Evolutionary conservation across 1,140 invertebrate genomes (phyloP), one percentile per base, ranked within the genome.

Genomic region (Protaetia brevitarsis): DNA sequence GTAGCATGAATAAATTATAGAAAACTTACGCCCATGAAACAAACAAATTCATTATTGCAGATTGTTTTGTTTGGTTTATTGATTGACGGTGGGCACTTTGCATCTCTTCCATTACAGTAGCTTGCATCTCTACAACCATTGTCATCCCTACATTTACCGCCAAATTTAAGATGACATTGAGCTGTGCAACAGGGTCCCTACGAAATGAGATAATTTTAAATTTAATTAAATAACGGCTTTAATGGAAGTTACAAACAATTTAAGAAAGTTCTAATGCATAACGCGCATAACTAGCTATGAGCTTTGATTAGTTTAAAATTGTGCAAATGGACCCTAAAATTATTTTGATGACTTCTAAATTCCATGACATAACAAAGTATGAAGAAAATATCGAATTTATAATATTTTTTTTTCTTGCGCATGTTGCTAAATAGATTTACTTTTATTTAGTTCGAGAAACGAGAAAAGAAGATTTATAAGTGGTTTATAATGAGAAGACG

Each of bases 151-250:
- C 96, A 98, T 74, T 94, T 93, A 76, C 94, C 89, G 5, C 89
- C 88, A 71, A 89, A 88, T 78, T 92, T 91, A 45, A 96, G 85
- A 66, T 86, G 86, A 80, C 97, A 99, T 29, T 90, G 87, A 2
- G 87, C 82, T 1, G 94, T 95, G 79, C 97, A 99, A 77, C 97
- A 99, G 0, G 96, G 95, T 64, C 96, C 97, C 87, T 98, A 84
- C 67, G 81, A 78, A 34, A 82, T 78, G 70, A 63, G 67, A 31
- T 31, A 23, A n/a, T 56, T 56, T 23, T 56, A 19, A 13, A 19
- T 5, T 37, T 37, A 13, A 6, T 34, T 11, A 5, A 34, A 51
- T 16, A 51, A 2, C 16, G 10, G n/a, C 2, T 51, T 51, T 34
- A 8, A 1, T 6, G 1, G 31, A 34, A 34, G 21, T 16, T 2